Base-by-base conservation (phyloP, 1,140 invertebrate genomes). In the Caerostris darwini region DNA sequence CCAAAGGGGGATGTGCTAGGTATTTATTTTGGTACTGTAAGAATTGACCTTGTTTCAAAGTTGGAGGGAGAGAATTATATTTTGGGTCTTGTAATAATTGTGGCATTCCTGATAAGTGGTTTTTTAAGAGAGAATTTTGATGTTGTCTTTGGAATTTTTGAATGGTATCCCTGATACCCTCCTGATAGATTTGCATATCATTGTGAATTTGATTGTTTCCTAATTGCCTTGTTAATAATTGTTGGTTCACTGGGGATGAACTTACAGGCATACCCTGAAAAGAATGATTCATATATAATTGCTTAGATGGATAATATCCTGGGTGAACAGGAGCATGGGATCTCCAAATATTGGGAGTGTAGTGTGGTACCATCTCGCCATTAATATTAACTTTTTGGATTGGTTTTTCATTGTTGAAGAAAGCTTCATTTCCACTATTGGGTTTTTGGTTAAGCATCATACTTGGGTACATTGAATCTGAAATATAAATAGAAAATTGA, bases 81-180 rank as follows among this genome's bases (percentile, higher is more conserved):
- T 50, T 34, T 53, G 34, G 3, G 0, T 5, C 7, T 34, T 34
- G 34, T 34, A 34, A 34, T 34, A 34, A 34, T 77, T 50, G 7
- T n/a, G 59, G 8, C 8, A 88, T 17, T 64, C 7, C 14, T 7
- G 50, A 3, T 10, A 14, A 2, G 54, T 64, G 14, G 56, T 67
- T 92, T n/a, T 67, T 92, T 14, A 83, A 3, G 4, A 85, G 6
- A 54, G 59, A 81, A 61, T 92, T 56, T 64, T 64, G 58, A 6
- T 85, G 19, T 6, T 92, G 34, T 12, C 17, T 17, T n/a, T 89
- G 77, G 7, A 85, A 50, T 19, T 85, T 92, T 54, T 83, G 81
- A 54, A 92, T 83, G 2, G 59, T 64, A 54, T 85, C n/a, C 56
- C 67, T 17, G 54, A 92, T 77, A 19, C n/a, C 53, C 3, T 19